Percentiles rank a stretch among this genome's conserved stretches.
These are phyloP conservation scores for Scelioninae gen. 1 DNA, from an alignment of 2,888 invertebrate genomes.

Conservation along the genomic window DNA sequence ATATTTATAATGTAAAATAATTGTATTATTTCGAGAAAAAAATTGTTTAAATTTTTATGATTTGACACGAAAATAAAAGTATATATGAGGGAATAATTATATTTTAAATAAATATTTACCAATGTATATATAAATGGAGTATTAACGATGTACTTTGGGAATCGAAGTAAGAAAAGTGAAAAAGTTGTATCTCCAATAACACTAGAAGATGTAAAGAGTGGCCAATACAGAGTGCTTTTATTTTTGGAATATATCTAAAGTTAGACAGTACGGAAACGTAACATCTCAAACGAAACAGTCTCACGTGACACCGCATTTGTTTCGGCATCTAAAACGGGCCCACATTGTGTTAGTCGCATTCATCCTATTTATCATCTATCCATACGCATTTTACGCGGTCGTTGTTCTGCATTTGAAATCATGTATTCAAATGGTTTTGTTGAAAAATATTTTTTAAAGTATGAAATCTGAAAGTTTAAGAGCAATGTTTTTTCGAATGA, in stretches of 20 bases:
- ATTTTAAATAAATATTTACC: conserved; percentile 34
- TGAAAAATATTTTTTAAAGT: too few relatives aligned
- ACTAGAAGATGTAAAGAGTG: conserved; percentile 66
- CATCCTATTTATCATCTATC: not conserved
- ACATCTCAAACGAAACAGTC: conserved; percentile 61
- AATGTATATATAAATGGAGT: conserved; percentile 7
- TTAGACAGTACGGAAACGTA: conserved; percentile 74
- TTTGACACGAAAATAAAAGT: not conserved
- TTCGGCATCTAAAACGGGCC: not conserved
- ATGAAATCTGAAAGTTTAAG: too few relatives aligned
- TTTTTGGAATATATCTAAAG: conserved; percentile 77
- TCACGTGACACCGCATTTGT: conserved; percentile 63
- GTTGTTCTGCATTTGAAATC: too few relatives aligned
- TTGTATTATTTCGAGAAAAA: too few relatives aligned
- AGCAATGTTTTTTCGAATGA: too few relatives aligned
- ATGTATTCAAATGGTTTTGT: too few relatives aligned
- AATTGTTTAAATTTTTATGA: not conserved
- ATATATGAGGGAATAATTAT: not conserved
- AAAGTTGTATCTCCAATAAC: conserved; percentile 70
- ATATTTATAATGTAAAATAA: too few relatives aligned
- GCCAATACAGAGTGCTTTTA: conserved; percentile 71
- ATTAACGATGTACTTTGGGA: conserved; percentile 7
- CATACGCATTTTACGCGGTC: too few relatives aligned
- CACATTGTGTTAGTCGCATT: not conserved
- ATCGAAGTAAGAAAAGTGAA: conserved; percentile 50